Conservation (phyloP, 2,888 invertebrate genomes). For the Pomacea canaliculata region DNA sequence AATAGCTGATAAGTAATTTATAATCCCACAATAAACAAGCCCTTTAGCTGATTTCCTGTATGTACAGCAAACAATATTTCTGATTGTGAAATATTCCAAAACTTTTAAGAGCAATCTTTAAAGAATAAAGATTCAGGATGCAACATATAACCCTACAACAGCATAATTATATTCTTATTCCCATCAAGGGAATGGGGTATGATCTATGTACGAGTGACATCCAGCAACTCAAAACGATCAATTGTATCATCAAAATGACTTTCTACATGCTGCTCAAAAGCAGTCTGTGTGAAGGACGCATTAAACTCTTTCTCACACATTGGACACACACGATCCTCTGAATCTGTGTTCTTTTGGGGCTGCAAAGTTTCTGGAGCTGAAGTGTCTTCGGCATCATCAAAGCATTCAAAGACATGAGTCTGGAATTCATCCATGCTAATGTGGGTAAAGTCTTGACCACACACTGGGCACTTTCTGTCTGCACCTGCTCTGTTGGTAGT, state of each 20-base stretch:
- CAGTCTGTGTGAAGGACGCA: slow-evolving; percentile 42
- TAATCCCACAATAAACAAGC: too few relatives aligned
- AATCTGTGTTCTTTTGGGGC: slow-evolving; percentile 4
- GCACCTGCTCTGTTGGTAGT: background rate
- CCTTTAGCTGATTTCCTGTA: too few relatives aligned
- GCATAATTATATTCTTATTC: too few relatives aligned
- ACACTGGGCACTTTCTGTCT: slow-evolving; percentile 53
- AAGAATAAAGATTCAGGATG: too few relatives aligned
- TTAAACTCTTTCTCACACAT: slow-evolving; percentile 55
- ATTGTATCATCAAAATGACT: slow-evolving; percentile 53
- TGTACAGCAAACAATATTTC: too few relatives aligned
- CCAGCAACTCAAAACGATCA: slow-evolving; percentile 19
- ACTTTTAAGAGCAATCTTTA: too few relatives aligned
- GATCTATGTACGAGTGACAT: background rate
- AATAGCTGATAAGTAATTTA: too few relatives aligned
- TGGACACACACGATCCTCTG: slow-evolving; percentile 49
- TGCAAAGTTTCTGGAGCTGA: slow-evolving; percentile 36
- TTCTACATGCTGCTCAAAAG: slow-evolving; percentile 59
- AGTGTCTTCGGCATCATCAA: slow-evolving; percentile 43
- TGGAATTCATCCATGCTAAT: slow-evolving; percentile 59
- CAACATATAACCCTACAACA: too few relatives aligned
- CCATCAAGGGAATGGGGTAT: too few relatives aligned
- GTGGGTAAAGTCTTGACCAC: slow-evolving; percentile 49
- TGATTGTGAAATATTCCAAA: too few relatives aligned
- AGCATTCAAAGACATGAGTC: slow-evolving; percentile 59